phyloP scores from a whole-genome alignment of 1,140 invertebrate species.

The Drosophila pectinifera region DNA sequence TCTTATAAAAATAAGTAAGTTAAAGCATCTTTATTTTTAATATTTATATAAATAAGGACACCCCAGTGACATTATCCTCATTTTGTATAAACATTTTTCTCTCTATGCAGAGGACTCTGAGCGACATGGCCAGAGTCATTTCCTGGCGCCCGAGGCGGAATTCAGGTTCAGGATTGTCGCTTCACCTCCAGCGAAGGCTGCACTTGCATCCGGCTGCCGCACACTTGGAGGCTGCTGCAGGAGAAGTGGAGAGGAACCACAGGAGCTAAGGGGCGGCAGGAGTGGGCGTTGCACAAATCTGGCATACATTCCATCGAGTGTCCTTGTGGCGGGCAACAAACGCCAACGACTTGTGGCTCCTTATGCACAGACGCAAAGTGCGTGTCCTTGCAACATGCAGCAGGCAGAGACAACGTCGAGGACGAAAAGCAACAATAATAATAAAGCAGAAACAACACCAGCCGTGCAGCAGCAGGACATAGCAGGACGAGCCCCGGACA shows the following conservation, averaged over 20 bases:
- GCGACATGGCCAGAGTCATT: neutral
- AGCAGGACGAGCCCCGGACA: conserved; percentile 20
- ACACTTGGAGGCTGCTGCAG: conserved; percentile 14
- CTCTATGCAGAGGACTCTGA: neutral
- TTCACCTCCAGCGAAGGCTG: conserved; percentile 60
- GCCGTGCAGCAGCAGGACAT: neutral
- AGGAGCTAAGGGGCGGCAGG: conserved; percentile 1
- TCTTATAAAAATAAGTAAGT: neutral
- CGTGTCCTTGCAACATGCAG: conserved; percentile 57
- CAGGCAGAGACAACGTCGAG: conserved; percentile 62
- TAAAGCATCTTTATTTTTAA: too few relatives aligned
- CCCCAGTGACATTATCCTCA: too few relatives aligned
- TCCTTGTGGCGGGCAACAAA: conserved; percentile 55
- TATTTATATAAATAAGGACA: too few relatives aligned
- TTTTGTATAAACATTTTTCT: neutral
- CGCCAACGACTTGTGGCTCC: conserved; percentile 61
- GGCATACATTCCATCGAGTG: conserved; percentile 50
- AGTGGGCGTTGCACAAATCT: too few relatives aligned
- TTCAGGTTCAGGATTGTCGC: conserved; percentile 56
- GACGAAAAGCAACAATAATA: conserved; percentile 45
- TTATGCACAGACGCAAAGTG: conserved; percentile 38
- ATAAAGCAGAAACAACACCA: conserved; percentile 16
- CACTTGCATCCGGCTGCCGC: conserved; percentile 31
- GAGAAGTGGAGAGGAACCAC: neutral
- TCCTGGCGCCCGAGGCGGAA: conserved; percentile 19